Evolutionary conservation across 2,797 vertebrate species (phyloP), one percentile per base, ranked within the genome.

Genomic region (Xenops minutus): DNA sequence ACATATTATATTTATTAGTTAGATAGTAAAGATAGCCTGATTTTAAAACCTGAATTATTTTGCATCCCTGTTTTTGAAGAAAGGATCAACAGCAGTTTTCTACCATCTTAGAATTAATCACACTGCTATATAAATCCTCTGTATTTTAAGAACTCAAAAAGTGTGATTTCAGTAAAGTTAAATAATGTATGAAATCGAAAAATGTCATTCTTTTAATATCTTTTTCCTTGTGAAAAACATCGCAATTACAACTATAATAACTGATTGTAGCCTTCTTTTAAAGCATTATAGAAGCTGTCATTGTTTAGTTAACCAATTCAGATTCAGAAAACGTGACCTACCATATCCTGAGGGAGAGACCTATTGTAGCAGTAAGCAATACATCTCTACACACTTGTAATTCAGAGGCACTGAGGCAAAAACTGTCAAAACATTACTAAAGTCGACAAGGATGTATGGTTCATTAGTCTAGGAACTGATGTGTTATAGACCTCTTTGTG

Each of bases 391-490:
- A 78, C 85, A 91, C 68, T 96, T 97, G 94, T 96, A 97, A 98
- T 98, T 97, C 96, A 96, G 96, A 97, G 62, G 89, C 94, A 97
- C 80, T 92, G 95, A 98, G 95, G 96, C 96, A 98, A 97, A 97
- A 98, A 95, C 92, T 97, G 97, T 98, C 97, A 98, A 97, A 98
- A 98, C 92, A 95, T 94, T 97, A 90, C 93, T 69, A 51, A 96
- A 97, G 96, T 88, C 72, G 85, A 97, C 96, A 97, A 94, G 88
- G 77, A 97, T 94, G 68, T 89, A 96, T 96, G 95, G 92, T 97
- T 98, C 97, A 97, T 98, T 98, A 98, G 92, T 92, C 92, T 92
- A 89, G 76, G 92, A 97, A 97, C 67, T 87, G 96, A 97, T 97
- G 96, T 77, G 41, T 92, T 97, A 92, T 95, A 93, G 95, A 95